phyloP scores from a whole-genome alignment of 2,797 vertebrate species.

The Sebastiscus tertius region DNA sequence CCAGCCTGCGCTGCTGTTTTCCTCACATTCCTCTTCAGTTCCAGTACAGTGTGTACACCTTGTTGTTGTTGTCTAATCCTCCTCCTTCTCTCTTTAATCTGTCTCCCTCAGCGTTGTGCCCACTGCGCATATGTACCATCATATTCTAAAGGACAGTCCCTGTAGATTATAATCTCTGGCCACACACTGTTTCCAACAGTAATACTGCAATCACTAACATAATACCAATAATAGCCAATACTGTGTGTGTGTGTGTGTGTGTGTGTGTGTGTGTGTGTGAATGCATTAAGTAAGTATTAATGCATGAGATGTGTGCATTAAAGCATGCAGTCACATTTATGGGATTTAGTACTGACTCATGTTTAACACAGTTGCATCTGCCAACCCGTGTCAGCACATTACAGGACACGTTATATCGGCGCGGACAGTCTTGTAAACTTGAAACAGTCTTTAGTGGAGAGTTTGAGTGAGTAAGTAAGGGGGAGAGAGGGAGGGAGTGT shows the following conservation, averaged over 20 bases:
- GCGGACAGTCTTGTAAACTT: constrained; percentile 26
- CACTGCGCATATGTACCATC: not conserved
- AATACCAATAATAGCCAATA: not conserved
- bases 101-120: not conserved
- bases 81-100: not conserved
- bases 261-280: not conserved
- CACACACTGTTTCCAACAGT: not conserved
- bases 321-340: constrained; percentile 33
- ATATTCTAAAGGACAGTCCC: not conserved
- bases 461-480: not conserved
- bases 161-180: constrained; percentile 21
- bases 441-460: constrained; percentile 18
- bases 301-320: constrained; percentile 16
- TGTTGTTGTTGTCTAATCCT: not conserved
- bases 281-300: constrained; percentile 3
- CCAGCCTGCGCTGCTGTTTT: not conserved
- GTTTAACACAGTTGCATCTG: constrained; percentile 18
- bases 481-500: not conserved
- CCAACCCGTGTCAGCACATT: constrained; percentile 3
- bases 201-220: constrained; percentile 5
- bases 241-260: not conserved
- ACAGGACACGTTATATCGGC: constrained; percentile 1
- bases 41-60: not conserved
- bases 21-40: not conserved
- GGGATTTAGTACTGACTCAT: constrained; percentile 25